Base-by-base conservation (phyloP, 2,888 invertebrate genomes). In the Oeneis ivallda region DNA sequence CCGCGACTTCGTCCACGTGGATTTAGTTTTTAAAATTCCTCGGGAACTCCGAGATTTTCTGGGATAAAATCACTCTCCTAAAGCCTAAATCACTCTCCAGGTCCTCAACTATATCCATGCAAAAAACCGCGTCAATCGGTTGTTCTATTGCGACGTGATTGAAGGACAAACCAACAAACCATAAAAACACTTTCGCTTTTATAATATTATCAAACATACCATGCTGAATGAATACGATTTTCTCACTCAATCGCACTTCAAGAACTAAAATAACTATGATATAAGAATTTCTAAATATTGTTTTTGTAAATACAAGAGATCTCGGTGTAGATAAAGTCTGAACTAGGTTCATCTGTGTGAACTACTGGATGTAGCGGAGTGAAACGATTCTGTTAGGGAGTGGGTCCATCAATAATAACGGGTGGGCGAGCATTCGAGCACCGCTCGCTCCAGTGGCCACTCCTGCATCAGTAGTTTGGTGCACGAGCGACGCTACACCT, bases 351-450 rank as follows among this genome's bases (percentile, higher is more conserved):
- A n/a, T 37, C 10, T 15, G 5, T 15, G 37, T 37, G 10, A 17
- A 37, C 37, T 15, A 17, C 10, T 11, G 37, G 15, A 37, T 3
- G 37, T 37, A 54, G 37, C 39, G 37, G 10, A 54, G 37, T 54
- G 54, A 37, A 54, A 37, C 15, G 37, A 17, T 37, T 17, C 9
- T 37, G 54, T 15, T 37, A 37, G 47, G 19, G 56, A 34, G 9
- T 9, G 15, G n/a, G 9, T 34, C 17, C 56, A 15, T 13, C 56
- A 17, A 17, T 50, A 26, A 17, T 11, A 17, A 41, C 56, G 56
- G 56, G 17, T 19, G 56, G 56, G 7, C 39, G 56, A 56, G 56
- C 56, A 39, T 34, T 7, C 6, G 53, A 53, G 32, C 39, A 4
- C 1, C 17, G 56, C 1, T 13, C 56, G 56, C 56, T 56, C 41